A percentile compares a stretch with the other conserved stretches of the same genome.
Evolutionary conservation across 2,797 vertebrate species (phyloP).

Genomic region (Tapera naevia): DNA sequence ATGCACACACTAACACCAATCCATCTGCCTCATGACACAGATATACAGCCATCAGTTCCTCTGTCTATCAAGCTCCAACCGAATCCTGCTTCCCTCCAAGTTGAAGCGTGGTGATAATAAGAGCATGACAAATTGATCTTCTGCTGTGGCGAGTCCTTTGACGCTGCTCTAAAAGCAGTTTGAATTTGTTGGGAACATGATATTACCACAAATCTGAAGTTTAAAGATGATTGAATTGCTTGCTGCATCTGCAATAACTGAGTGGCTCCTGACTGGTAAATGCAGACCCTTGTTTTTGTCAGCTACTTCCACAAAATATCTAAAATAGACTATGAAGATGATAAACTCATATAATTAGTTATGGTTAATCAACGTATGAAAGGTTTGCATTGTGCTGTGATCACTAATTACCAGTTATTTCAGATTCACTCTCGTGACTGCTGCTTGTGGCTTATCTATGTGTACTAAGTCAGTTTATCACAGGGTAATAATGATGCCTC

Average conservation of each 20-base stretch:
- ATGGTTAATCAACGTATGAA: not conserved
- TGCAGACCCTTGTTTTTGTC: not conserved
- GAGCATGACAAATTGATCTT: slow-evolving; percentile 35
- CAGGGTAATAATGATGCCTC: not conserved
- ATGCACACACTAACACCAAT: not conserved
- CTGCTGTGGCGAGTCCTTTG: slow-evolving; percentile 27
- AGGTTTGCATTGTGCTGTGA: not conserved
- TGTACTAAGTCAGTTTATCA: not conserved
- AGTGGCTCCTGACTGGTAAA: not conserved
- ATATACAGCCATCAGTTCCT: not conserved
- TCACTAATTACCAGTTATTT: not conserved
- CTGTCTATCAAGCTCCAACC: not conserved
- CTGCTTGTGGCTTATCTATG: not conserved
- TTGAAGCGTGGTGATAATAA: not conserved
- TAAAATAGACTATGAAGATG: not conserved
- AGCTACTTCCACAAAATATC: not conserved
- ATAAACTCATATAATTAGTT: not conserved
- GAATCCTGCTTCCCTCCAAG: not conserved
- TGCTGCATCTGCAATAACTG: not conserved
- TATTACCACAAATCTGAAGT: slow-evolving; percentile 38
- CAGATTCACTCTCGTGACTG: not conserved
- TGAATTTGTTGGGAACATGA: slow-evolving; percentile 14
- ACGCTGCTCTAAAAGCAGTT: not conserved
- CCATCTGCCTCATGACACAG: not conserved
- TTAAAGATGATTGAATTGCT: not conserved